Evolutionary conservation across 2,797 vertebrate genomes (phyloP), one percentile per base, ranked within the genome.

Genomic region (Manis javanica): DNA sequence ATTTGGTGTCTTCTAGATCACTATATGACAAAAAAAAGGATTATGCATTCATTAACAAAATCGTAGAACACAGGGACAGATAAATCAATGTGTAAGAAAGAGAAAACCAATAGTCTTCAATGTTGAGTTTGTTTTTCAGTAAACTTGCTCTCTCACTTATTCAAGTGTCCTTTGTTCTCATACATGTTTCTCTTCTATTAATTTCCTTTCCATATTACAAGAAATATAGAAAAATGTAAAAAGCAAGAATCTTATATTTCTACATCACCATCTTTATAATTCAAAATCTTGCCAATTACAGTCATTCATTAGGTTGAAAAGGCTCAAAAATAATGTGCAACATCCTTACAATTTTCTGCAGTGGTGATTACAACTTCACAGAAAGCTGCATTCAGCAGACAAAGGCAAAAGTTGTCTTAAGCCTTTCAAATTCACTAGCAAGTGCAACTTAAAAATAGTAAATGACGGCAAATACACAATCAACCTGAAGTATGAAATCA

Each of bases 321-420:
- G 2, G 6, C 53, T 91, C 90, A 83, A 96, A 96, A 97, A 78
- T 66, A 78, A 86, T 37, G 8, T 11, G 94, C 89, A 55, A 82
- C 37, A 24, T 96, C 55, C 49, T 74, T 97, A 49, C 63, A 29
- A 55, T 96, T 94, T 96, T 64, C 82, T 90, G 46, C 4, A 34
- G 46, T 3, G 0, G 0, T 53, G 24, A 86, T 19, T 21, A 7
- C 15, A 95, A 75, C 49, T 84, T 96, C 61, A 96, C 59, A 96
- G 86, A 51, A 84, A 96, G 34, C 23, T 74, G 13, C 2, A 68
- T 63, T 96, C 59, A 46, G 16, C 75, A 66, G 95, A 94, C 92
- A 53, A 3, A 9, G 18, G 57, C 21, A n/a, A 88, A 74, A 19
- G 66, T 34, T 57, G 61, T 42, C 84, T 79, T 77, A 90, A 97